Percentiles rank a stretch among this genome's conserved stretches.
These are phyloP conservation scores for Morpho helenor DNA, from an alignment of 2,888 invertebrate genomes.

Conservation along the genomic window DNA sequence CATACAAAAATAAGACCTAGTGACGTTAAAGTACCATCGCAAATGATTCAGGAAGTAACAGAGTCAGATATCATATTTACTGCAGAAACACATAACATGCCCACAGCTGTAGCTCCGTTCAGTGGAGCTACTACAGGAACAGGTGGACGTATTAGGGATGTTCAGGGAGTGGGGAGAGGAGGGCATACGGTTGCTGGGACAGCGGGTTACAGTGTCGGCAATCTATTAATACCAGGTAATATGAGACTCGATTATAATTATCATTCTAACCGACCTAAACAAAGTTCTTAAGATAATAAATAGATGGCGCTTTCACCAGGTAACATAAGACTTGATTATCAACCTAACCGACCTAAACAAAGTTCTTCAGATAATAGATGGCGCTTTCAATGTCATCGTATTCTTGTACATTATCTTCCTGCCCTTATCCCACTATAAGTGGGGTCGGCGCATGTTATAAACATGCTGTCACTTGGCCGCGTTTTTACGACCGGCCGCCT, in stretches of 20 bases:
- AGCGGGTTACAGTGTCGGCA: constrained; percentile 97
- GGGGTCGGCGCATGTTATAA: too few relatives aligned
- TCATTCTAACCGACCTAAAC: not conserved
- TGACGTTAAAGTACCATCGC: constrained; percentile 77
- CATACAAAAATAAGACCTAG: constrained; percentile 84
- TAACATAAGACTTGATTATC: too few relatives aligned
- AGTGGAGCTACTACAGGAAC: constrained; percentile 99
- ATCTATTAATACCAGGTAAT: constrained; percentile 91
- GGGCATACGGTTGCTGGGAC: constrained; percentile 97
- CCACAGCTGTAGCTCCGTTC: constrained; percentile 97
- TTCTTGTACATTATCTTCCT: too few relatives aligned
- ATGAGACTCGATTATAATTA: not conserved
- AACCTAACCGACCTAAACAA: too few relatives aligned
- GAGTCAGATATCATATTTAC: constrained; percentile 96
- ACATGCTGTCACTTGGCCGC: too few relatives aligned
- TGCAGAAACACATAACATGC: constrained; percentile 99
- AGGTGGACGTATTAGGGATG: constrained; percentile 96
- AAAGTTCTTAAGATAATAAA: too few relatives aligned
- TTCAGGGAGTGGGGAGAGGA: constrained; percentile 96
- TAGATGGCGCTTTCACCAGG: too few relatives aligned
- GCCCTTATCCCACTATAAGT: too few relatives aligned
- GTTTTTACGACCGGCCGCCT: too few relatives aligned
- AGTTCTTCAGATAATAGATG: too few relatives aligned
- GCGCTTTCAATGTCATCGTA: too few relatives aligned
- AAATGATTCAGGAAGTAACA: constrained; percentile 78